Evolutionary conservation across 1,140 invertebrate genomes (phyloP).

Genomic region (Apis mellifera): Amel_HAv3.1 CM009936.2:4472001-4472500

Average conservation of each 20-base stretch:
- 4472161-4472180: constrained; percentile 56
- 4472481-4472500: too few relatives aligned
- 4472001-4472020: constrained; percentile 35
- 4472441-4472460: too few relatives aligned
- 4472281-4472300: neutral
- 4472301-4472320: neutral
- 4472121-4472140: constrained; percentile 55
- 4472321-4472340: constrained; percentile 5
- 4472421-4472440: too few relatives aligned
- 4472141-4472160: constrained; percentile 55
- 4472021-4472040: constrained; percentile 57
- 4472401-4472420: too few relatives aligned
- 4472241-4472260: neutral
- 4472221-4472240: neutral
- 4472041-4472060: constrained; percentile 65
- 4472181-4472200: neutral
- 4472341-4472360: neutral
- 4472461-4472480: too few relatives aligned
- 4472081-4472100: constrained; percentile 65
- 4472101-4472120: constrained; percentile 54
- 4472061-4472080: constrained; percentile 58
- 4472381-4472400: too few relatives aligned
- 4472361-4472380: neutral
- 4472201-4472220: constrained; percentile 3
- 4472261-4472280: neutral